Evolutionary conservation across 2,888 invertebrate genomes (phyloP), one percentile per base, ranked within the genome.

Genomic region (Acanthopleura granulata): DNA sequence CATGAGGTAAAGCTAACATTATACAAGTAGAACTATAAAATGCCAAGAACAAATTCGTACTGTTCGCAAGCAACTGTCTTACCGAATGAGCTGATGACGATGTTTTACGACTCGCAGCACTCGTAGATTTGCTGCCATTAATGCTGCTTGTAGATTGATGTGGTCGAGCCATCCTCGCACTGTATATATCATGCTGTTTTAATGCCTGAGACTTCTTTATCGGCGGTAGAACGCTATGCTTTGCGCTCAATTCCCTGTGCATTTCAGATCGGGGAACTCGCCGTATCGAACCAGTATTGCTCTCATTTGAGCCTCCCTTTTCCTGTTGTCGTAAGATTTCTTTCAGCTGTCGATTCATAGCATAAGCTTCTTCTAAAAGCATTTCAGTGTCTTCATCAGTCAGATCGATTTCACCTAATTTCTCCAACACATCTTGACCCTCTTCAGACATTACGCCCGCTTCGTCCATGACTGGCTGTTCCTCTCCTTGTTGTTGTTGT

Each of bases 361-460:
- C 83, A 72, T 86, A 85, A 12, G 86, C 86, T 74, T 86, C 84
- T 66, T 82, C 80, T 12, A 86, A 76, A 16, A 86, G 76, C 30
- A 80, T 78, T 30, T 86, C 86, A n/a, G 86, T 84, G 72, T 86
- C 86, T 74, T 84, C 84, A 72, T 86, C 86, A 18, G 83, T 79
- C 30, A 86, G 78, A 49, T 85, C 82, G 25, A 84, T 82, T 49
- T 75, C 79, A 74, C 84, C 83, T 27, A 86, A 74, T 80, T 85
- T 80, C n/a, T 80, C 72, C 18, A 83, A 74, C 18, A 86, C 77
- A 70, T 80, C 80, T 12, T 84, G 62, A n/a, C 72, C 51, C 22
- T 30, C 62, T 29, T 69, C 69, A 22, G 62, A 51, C 16, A 61
- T 25, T 70, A 73, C 22, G 14, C 50, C 76, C 18, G n/a, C 49